Conservation (phyloP, 2,797 vertebrate genomes). For the Sarcophilus harrisii region DNA sequence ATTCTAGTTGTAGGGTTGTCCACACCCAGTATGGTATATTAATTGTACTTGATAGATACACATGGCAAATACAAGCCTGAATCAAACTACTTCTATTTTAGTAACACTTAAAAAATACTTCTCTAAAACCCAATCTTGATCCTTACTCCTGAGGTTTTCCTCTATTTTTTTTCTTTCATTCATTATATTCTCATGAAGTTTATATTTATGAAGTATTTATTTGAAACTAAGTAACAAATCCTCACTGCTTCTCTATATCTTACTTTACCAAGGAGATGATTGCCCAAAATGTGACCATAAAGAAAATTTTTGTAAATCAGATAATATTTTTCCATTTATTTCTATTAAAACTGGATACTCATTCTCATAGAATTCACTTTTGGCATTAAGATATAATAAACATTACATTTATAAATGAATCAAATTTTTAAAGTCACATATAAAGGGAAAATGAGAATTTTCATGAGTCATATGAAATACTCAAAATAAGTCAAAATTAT, state of each 20-base stretch:
- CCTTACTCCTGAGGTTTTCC: background rate
- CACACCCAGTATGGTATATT: slow-evolving; percentile 18
- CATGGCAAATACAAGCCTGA: slow-evolving; percentile 49
- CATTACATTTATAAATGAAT: slow-evolving; percentile 77
- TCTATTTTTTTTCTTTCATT: background rate
- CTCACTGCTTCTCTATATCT: slow-evolving; percentile 19
- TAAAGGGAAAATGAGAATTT: slow-evolving; percentile 38
- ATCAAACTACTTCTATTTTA: slow-evolving; percentile 22
- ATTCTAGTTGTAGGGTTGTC: slow-evolving; percentile 46
- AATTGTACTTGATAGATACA: slow-evolving; percentile 52
- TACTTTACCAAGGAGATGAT: slow-evolving; percentile 48
- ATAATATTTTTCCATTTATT: slow-evolving; percentile 72
- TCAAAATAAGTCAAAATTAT: background rate
- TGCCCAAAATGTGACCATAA: slow-evolving; percentile 43
- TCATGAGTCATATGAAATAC: background rate
- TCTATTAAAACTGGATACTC: slow-evolving; percentile 63
- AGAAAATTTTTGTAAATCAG: slow-evolving; percentile 64
- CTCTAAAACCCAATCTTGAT: too few species aligned
- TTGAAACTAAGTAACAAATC: background rate
- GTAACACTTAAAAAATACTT: background rate
- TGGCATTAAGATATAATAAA: slow-evolving; percentile 70
- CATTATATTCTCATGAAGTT: background rate
- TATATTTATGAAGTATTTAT: background rate
- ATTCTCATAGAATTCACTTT: slow-evolving; percentile 73
- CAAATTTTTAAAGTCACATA: slow-evolving; percentile 41